Base-by-base conservation (phyloP, 2,113 vertebrate genomes). In the Callaeas wilsoni region DNA sequence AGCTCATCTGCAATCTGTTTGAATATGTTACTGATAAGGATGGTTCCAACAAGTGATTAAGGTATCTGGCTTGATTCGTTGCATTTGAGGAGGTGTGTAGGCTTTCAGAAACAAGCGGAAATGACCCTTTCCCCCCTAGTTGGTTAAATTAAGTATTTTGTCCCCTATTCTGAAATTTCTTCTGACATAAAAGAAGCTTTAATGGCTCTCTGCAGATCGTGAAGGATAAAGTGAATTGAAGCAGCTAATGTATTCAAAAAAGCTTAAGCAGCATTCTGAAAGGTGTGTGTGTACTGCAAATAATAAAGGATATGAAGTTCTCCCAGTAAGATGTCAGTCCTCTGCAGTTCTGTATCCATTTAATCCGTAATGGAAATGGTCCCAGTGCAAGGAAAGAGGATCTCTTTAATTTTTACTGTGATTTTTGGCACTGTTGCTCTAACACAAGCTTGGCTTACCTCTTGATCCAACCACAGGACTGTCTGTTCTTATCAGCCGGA, bases 401-500 rank as follows among this genome's bases (percentile, higher is more conserved):
- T 92, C 74, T 96, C 49, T 96, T 94, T 97, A 98, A 95, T 97
- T 97, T 96, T 97, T 96, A 82, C 76, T 97, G 87, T 25, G 60
- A 96, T 97, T 98, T 97, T 78, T 89, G 97, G 95, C 96, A 95
- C 76, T 21, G n/a, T 91, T 93, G 93, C 96, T 97, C 95, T 95
- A 89, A 57, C 2, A 81, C 33, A 86, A 97, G 94, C 97, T 98
- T 97, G 97, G 73, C 60, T 97, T 97, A 98, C 95, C 96, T 98
- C 97, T 96, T 98, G 97, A 96, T 97, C 97, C 94, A 96, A 86
- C 92, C 96, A 70, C 96, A 97, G 95, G 97, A 98, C 87, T 97
- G 98, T 95, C 98, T 97, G 87, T 98, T 97, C 95, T 96, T 97
- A 97, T 97, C 95, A 97, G 97, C 94, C 97, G 93, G 96, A 98